phyloP scores from a whole-genome alignment of 2,113 vertebrate species.

The Microtus oregoni region DNA sequence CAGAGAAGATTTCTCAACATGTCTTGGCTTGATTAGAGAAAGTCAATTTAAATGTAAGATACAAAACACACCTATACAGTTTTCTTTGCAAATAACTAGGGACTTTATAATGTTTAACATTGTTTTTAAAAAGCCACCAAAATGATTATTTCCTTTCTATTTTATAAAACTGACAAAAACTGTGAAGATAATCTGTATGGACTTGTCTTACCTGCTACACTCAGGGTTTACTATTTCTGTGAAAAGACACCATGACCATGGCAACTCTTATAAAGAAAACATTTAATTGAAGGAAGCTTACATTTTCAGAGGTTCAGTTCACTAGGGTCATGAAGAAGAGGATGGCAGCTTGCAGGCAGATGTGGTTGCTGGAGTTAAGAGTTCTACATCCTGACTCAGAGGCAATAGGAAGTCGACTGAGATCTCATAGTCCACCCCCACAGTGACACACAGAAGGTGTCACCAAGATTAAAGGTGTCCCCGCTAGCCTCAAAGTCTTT shows the following conservation, averaged over 20 bases:
- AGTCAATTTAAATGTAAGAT: background rate
- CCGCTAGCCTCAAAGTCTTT: background rate
- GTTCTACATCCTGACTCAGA: background rate
- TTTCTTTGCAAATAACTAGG: background rate
- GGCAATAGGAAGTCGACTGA: background rate
- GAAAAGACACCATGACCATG: background rate
- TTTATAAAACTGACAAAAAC: background rate
- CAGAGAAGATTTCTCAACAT: background rate
- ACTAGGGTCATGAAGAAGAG: background rate
- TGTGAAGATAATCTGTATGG: background rate
- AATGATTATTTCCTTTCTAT: background rate
- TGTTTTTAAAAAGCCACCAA: no score
- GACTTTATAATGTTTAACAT: background rate
- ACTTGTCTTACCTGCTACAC: background rate
- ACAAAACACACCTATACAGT: background rate
- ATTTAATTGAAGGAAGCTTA: background rate
- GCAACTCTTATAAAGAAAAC: background rate
- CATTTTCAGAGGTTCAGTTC: background rate
- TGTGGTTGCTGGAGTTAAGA: background rate
- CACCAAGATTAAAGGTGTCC: background rate
- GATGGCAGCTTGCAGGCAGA: background rate
- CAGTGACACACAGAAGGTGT: background rate
- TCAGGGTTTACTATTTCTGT: background rate
- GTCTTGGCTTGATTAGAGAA: background rate
- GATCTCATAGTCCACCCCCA: background rate